Percentiles rank a stretch among this genome's conserved stretches.
These are phyloP conservation scores for Heliconius hewitsoni DNA, from an alignment of 1,140 invertebrate species.

Conservation along the genomic window DNA sequence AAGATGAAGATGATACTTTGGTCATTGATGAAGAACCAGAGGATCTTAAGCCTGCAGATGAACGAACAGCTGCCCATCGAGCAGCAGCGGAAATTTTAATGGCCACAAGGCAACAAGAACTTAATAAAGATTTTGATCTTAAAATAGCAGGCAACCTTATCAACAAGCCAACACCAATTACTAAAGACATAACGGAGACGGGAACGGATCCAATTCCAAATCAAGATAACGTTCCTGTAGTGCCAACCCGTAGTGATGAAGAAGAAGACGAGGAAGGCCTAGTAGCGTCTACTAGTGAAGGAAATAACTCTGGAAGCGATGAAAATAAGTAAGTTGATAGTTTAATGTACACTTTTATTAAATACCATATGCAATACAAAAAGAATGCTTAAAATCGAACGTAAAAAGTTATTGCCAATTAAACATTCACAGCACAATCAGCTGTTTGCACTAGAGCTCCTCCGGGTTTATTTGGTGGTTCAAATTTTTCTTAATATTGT, in stretches of 20 bases:
- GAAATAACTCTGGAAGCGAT: conserved; percentile 91
- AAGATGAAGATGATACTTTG: conserved; percentile 84
- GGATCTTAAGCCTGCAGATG: conserved; percentile 58
- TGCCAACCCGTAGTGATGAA: conserved; percentile 73
- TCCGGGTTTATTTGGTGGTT: too few species aligned
- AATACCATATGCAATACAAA: background rate
- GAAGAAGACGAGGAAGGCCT: conserved; percentile 89
- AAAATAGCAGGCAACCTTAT: conserved; percentile 80
- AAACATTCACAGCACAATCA: too few species aligned
- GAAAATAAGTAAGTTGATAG: conserved; percentile 84
- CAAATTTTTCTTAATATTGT: too few species aligned
- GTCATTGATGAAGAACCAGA: conserved; percentile 86
- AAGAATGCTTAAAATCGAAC: too few species aligned
- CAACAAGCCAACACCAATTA: conserved; percentile 82
- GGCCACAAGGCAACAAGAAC: conserved; percentile 67
- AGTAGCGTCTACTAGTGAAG: conserved; percentile 87
- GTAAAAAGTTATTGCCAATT: too few species aligned
- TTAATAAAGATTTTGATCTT: conserved; percentile 76
- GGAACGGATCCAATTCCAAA: conserved; percentile 46
- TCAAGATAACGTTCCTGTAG: conserved; percentile 62
- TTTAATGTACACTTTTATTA: background rate
- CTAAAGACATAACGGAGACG: conserved; percentile 89
- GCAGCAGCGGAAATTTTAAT: conserved; percentile 82
- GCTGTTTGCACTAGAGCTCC: too few species aligned
- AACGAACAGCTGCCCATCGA: conserved; percentile 79